Percentiles rank a stretch among this genome's conserved stretches.
These are phyloP conservation scores for Ormia ochracea DNA, from an alignment of 2,888 invertebrate genomes.

Conservation along the genomic window DNA sequence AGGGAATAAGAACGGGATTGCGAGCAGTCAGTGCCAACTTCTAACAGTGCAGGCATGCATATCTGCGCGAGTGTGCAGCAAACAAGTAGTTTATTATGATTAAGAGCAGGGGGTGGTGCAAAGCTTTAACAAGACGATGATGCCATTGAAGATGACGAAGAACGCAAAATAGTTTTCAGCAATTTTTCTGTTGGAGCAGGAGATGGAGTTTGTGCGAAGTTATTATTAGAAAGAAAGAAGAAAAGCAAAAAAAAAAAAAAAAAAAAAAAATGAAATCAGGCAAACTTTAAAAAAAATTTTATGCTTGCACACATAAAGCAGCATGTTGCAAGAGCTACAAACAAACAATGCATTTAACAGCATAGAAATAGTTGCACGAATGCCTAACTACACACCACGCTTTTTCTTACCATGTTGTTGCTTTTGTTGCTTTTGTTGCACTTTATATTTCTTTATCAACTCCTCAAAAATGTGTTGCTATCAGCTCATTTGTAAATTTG, in stretches of 20 bases:
- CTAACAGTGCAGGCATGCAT: neutral
- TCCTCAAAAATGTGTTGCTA: conserved; percentile 39
- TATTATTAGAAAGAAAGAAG: neutral
- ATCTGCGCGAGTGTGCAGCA: neutral
- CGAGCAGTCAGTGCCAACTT: neutral
- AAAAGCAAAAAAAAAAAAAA: too few relatives aligned
- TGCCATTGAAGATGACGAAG: conserved; percentile 4
- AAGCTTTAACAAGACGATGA: conserved; percentile 25
- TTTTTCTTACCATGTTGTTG: conserved; percentile 40
- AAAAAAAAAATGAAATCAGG: too few relatives aligned
- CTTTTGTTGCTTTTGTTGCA: neutral
- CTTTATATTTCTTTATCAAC: conserved; percentile 27
- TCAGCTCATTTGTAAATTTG: conserved; percentile 22
- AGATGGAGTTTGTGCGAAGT: neutral
- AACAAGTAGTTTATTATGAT: conserved; percentile 11
- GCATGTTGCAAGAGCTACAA: conserved; percentile 30
- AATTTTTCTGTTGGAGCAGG: neutral
- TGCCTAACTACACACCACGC: conserved; percentile 26
- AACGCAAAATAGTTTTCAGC: neutral
- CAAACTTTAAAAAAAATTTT: neutral
- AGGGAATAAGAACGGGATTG: neutral
- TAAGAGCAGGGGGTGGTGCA: conserved; percentile 5
- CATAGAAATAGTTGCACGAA: conserved; percentile 54
- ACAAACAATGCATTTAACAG: conserved; percentile 18
- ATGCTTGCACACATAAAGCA: conserved; percentile 21